phyloP scores from a whole-genome alignment of 2,797 vertebrate genomes.

The Poecilia gillii region DNA sequence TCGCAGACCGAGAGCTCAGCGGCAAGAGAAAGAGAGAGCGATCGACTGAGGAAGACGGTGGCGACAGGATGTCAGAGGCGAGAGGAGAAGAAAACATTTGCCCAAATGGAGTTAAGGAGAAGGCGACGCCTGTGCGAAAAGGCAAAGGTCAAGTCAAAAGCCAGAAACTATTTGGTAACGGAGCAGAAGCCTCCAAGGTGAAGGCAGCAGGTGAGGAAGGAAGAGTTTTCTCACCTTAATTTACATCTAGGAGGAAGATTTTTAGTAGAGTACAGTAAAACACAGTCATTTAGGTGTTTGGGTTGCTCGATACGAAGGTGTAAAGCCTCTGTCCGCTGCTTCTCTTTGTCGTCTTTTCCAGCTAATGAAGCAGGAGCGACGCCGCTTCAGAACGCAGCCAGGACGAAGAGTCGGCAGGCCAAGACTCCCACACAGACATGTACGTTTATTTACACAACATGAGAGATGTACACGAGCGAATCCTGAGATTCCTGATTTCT shows the following conservation, averaged over 20 bases:
- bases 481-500: neutral
- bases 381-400: slow-evolving; percentile 60
- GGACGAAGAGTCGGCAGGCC: slow-evolving; percentile 69
- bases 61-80: slow-evolving; percentile 22
- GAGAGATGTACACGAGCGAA: neutral
- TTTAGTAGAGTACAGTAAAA: neutral
- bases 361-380: slow-evolving; percentile 48
- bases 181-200: slow-evolving; percentile 32
- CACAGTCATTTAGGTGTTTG: neutral
- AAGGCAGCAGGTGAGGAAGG: slow-evolving; percentile 53
- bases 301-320: neutral
- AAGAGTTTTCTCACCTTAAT: neutral
- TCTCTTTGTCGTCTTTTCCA: slow-evolving; percentile 22
- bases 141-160: slow-evolving; percentile 58
- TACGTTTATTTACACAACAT: slow-evolving; percentile 27
- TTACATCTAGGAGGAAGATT: neutral
- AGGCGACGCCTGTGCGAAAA: slow-evolving; percentile 67
- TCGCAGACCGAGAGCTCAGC: slow-evolving; percentile 43
- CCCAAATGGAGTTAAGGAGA: slow-evolving; percentile 63
- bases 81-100: slow-evolving; percentile 74
- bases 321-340: neutral
- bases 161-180: slow-evolving; percentile 65
- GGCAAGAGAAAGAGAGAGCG: slow-evolving; percentile 75
- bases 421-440: slow-evolving; percentile 67
- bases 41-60: slow-evolving; percentile 20